Base-by-base conservation (phyloP, 1,140 invertebrate species). In the Drosophila takahashii region DNA sequence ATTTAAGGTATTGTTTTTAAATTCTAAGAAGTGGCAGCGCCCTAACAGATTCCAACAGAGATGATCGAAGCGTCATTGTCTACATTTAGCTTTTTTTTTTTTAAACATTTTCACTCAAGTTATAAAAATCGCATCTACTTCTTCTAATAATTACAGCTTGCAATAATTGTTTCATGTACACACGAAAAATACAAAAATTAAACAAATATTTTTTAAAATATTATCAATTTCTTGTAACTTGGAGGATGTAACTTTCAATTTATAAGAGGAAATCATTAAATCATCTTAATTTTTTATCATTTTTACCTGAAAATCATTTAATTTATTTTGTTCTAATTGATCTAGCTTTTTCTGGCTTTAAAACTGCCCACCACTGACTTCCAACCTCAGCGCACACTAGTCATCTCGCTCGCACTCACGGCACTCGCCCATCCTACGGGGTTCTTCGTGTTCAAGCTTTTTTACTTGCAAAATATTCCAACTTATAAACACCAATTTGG, bases 381-480 rank as follows among this genome's bases (percentile, higher is more conserved):
- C 34, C 59, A 81, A 83, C 66, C 70, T 54, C 64, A 9, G 15
- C 39, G 3, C 29, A 62, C 61, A 77, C 39, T 48, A 41, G 61
- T 36, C 39, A 16, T 86, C 83, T 22, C 51, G 45, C 62, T 86
- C 61, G 26, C 27, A 76, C 79, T 29, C 54, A 76, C 50, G 47
- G 59, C 10, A 11, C 41, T 77, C 32, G 50, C 50, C 45, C 22
- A 32, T 34, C 0, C 9, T 4, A 64, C 11, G 27, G 48, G 37
- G 51, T 74, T 41, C 44, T 71, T 52, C 70, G 54, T 79, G 64
- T 57, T 57, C 56, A 69, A 85, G 51, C 53, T 78, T 85, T 58
- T 74, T 79, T 71, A 52, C 81, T 64, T 67, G 71, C 65, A 50
- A 77, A 89, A 73, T 83, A 79, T 66, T 79, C 77, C 79, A 81